Evolutionary conservation across 2,888 invertebrate species (phyloP), one percentile per base, ranked within the genome.

Genomic region (Calameuta idolon): DNA sequence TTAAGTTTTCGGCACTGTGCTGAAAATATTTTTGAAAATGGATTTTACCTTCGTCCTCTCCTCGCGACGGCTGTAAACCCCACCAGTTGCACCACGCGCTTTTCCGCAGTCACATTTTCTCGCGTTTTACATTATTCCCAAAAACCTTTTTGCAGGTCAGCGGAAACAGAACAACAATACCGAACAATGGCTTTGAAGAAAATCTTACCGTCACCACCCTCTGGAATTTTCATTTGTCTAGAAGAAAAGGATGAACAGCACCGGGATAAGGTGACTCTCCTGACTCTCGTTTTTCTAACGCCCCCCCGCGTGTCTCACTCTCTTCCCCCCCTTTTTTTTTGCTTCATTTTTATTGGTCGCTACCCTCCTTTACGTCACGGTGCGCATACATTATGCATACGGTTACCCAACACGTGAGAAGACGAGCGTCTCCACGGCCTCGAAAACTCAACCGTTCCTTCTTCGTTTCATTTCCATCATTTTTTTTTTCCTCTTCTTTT

Each of bases 381-480:
- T 23, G 23, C 55, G 55, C 55, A 55, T 55, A 23, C 55, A 55
- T 55, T 55, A 55, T 55, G 55, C 55, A 55, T 55, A 55, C 55
- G 55, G 55, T 55, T 55, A 55, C 55, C 23, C 5, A 23, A 55
- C 55, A 55, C 55, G 55, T 55, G 55, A 55, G 55, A 23, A 23
- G 55, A 55, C 55, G 55, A 55, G 23, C 55, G 55, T 55, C 55
- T 23, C 23, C 23, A 1, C 9, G 55, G 55, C 9, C 23, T 55
- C 55, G 23, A 55, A 55, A 23, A 23, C 9, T 55, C 23, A 55
- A 23, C 55, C 55, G 23, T 23, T 55, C 23, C 23, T 55, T 55
- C 23, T 55, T 55, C 74, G 71, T 69, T 75, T 69, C 73, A 77
- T 73, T 31, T 79, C 75, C 73, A 76, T 73, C 55, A 55, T 23